These are phyloP conservation scores for Pygathrix nemaeus DNA, from an alignment of 2,113 vertebrate species.

Conservation along the genomic window DNA sequence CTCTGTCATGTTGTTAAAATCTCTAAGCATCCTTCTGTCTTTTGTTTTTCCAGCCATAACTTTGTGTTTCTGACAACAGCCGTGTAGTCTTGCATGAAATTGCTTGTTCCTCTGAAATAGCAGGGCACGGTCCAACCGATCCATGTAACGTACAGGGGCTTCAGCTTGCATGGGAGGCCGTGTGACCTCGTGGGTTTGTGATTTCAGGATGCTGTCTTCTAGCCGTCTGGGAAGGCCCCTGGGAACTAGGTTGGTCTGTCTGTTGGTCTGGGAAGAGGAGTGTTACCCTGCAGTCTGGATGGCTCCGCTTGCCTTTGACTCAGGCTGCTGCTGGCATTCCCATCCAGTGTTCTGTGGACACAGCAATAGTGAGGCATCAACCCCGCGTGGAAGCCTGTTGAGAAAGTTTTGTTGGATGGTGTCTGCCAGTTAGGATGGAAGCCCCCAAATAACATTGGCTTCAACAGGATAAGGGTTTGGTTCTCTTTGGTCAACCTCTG, in stretches of 20 bases:
- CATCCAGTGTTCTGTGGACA: neutral
- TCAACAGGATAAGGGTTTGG: neutral
- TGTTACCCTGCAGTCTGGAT: too few relatives aligned
- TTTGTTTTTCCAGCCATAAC: neutral
- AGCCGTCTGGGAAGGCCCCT: neutral
- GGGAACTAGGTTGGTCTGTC: neutral
- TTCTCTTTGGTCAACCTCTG: neutral
- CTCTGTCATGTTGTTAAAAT: neutral
- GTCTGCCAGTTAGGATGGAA: neutral
- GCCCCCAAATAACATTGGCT: neutral
- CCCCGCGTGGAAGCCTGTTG: fast-evolving
- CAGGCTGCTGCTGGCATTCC: neutral
- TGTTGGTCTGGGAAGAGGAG: neutral
- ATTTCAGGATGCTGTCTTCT: neutral
- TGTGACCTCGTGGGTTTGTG: neutral
- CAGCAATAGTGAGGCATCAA: neutral
- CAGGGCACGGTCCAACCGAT: neutral
- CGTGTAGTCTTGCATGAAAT: neutral
- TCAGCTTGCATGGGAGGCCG: neutral
- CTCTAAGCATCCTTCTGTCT: neutral
- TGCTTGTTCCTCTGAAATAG: neutral
- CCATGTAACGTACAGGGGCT: fast-evolving
- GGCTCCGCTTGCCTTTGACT: too few relatives aligned
- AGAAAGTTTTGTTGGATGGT: neutral
- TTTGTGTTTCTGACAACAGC: neutral